Evolutionary conservation across 2,797 vertebrate species (phyloP).

Genomic region (Acanthurus lineatus): DNA sequence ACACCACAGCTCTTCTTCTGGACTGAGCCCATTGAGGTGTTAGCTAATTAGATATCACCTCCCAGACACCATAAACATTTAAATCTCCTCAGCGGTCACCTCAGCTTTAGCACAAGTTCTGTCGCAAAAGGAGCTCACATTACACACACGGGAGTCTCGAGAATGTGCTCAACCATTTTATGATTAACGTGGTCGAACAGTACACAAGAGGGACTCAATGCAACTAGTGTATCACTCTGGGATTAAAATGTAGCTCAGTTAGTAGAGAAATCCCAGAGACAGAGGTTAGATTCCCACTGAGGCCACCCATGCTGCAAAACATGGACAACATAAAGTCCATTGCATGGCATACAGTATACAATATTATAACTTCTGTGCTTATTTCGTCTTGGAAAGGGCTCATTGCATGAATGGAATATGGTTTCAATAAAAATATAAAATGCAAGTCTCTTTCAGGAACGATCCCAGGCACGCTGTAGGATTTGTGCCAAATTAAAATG

Average conservation of each 20-base stretch:
- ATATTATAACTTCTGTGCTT: not conserved
- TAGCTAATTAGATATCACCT: constrained; percentile 57
- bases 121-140: not conserved
- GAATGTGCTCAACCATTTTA: not conserved
- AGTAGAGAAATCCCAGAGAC: constrained; percentile 1
- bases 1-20: constrained; percentile 60
- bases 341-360: not conserved
- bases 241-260: not conserved
- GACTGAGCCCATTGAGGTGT: constrained; percentile 34
- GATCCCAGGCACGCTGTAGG: no score
- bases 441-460: no score
- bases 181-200: not conserved
- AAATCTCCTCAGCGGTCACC: constrained; percentile 24
- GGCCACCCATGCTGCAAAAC: constrained; percentile 28
- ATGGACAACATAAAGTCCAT: not conserved
- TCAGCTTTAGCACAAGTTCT: constrained; percentile 18
- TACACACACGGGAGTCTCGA: not conserved
- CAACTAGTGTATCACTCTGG: not conserved
- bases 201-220: not conserved
- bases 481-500: no score
- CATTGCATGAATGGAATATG: no score
- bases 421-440: no score
- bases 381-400: no score
- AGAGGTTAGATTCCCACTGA: not conserved
- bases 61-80: constrained; percentile 45